Evolutionary conservation across 2,113 vertebrate species (phyloP), one percentile per base, ranked within the genome.

Genomic region (Zeus faber): DNA sequence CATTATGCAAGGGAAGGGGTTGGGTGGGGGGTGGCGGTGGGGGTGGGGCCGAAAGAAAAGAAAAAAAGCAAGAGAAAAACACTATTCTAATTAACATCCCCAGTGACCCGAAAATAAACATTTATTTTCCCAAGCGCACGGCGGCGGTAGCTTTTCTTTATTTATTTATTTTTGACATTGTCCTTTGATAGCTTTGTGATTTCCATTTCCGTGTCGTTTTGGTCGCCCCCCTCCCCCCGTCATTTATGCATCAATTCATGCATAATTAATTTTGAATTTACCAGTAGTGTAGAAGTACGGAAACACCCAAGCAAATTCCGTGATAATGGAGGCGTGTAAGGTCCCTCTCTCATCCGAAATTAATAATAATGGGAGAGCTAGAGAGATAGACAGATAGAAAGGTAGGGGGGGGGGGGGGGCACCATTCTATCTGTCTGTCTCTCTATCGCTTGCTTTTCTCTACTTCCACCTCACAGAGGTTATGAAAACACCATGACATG

Each of bases 21-120:
- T 4, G 27, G 4, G 27, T 4, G 4, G 27, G 27, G 4, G 27
- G 27, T 29, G 27, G 27, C 8, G 27, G 27, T 29, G 27, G 27
- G 4, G 27, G 27, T 29, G 27, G 27, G 4, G 33, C 33, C 33
- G 6, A 64, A 53, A 66, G 45, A 48, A 49, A 54, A 68, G 54
- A 53, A 65, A 76, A 70, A 82, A 82, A 81, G 66, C 43, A 76
- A 76, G 49, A 49, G 43, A 65, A 82, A 77, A 83, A 77, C 71
- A 69, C 58, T 85, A 76, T 91, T 91, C 89, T 92, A 92, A 93
- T 93, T 92, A 94, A 92, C 93, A 92, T 91, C 86, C 82, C 76
- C 89, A 90, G 70, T 94, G 92, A 94, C 91, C 92, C 87, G 35
- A 79, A 87, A 87, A 92, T 65, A 79, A 93, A 87, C 87, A 77